Evolutionary conservation across 2,797 vertebrate genomes (phyloP).

Genomic region (Sciaenops ocellatus): DNA sequence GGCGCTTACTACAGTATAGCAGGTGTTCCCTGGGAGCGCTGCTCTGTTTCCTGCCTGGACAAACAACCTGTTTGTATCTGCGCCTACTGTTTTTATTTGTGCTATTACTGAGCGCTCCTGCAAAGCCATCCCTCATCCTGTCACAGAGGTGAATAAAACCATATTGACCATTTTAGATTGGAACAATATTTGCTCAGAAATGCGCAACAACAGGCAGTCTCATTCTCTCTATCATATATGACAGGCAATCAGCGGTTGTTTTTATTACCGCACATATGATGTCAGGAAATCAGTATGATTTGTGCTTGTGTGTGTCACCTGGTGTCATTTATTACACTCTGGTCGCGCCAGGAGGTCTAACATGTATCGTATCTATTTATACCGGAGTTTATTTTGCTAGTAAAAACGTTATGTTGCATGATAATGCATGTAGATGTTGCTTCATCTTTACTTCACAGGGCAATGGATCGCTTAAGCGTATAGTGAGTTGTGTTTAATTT

Average conservation of each 20-base stretch:
- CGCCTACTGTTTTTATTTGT: slow-evolving; percentile 43
- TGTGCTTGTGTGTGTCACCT: slow-evolving; percentile 41
- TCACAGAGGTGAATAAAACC: slow-evolving; percentile 45
- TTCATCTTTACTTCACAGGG: neutral
- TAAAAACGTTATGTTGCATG: slow-evolving; percentile 6
- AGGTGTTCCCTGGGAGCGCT: slow-evolving; percentile 24
- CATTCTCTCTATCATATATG: slow-evolving; percentile 36
- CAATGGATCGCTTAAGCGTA: neutral
- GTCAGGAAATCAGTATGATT: slow-evolving; percentile 57
- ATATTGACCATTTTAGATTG: slow-evolving; percentile 34
- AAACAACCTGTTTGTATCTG: slow-evolving; percentile 50
- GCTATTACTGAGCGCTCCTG: slow-evolving; percentile 35
- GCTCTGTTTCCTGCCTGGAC: slow-evolving; percentile 19
- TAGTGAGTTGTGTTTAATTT: neutral
- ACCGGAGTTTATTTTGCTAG: slow-evolving; percentile 14
- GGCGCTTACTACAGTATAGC: slow-evolving; percentile 38
- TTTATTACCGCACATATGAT: slow-evolving; percentile 47
- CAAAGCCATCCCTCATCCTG: slow-evolving; percentile 37
- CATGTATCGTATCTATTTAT: slow-evolving; percentile 1
- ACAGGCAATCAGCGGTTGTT: slow-evolving; percentile 59
- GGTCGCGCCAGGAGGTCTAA: neutral
- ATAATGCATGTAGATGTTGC: neutral
- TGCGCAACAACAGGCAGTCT: slow-evolving; percentile 17
- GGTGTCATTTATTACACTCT: slow-evolving; percentile 27
- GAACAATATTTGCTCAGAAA: slow-evolving; percentile 45